Base-by-base conservation (phyloP, 2,113 vertebrate genomes). In the Heloderma charlesbogerti region DNA sequence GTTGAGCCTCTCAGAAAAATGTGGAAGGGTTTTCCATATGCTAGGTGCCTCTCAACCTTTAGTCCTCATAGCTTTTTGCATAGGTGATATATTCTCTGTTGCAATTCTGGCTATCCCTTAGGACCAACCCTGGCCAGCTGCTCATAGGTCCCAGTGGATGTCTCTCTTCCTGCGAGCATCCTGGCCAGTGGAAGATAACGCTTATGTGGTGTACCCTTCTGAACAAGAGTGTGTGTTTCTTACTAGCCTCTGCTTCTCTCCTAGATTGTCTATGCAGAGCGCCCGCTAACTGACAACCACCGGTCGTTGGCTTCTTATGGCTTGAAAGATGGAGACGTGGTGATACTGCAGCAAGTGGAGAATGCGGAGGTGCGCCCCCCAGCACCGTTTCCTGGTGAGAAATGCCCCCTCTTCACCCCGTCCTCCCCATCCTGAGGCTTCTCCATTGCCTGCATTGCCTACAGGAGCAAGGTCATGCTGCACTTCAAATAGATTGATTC, bases 241-340 rank as follows among this genome's bases (percentile, higher is more conserved):
- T 87, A 6, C 86, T 75, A 1, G 0, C 3, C 84, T 9, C 88
- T 90, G 18, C 37, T 81, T 57, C 92, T n/a, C 86, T 34, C 88
- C 29, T 93, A 99, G 99, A 98, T 99, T 27, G 97, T 98, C 60
- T 98, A 99, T 92, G 98, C 98, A 2, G 99, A 99, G 96, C 98
- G 97, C 91, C 98, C 98, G 9, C 96, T 99, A 48, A 98, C 98
- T 6, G 99, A 99, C 97, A 98, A 98, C 93, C 98, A 98, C 94
- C 97, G 98, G 94, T 98, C 99, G 22, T 96, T 99, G 97, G 98
- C 98, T 48, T 98, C 97, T 25, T 99, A 99, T n/a, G 99, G 99
- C 86, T 94, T 99, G 92, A 99, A 99, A 89, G 99, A 99, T 13
- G 99, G 99, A 1, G 99, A 99, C 0, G 98, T 99, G 95, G 98